Evolutionary conservation across 2,888 invertebrate genomes (phyloP).

Genomic region (Oscheius sp.): DNA sequence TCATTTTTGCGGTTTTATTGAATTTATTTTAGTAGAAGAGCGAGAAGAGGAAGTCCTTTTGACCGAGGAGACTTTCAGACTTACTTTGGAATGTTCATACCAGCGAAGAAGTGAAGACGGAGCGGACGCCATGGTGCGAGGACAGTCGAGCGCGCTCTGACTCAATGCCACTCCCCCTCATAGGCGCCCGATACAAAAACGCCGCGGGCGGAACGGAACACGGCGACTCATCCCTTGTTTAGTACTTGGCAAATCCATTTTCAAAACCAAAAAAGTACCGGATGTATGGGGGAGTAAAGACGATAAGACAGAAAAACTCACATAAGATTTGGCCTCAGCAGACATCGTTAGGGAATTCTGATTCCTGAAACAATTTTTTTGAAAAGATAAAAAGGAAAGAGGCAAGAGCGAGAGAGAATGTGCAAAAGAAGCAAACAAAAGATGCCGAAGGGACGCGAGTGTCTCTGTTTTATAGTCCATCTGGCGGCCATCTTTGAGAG

Average conservation of each 20-base stretch:
- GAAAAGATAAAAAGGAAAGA: not conserved
- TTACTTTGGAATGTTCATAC: slow-evolving; percentile 46
- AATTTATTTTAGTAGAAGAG: slow-evolving; percentile 1
- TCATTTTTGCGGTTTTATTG: not conserved
- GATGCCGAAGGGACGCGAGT: no score
- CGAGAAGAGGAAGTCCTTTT: no score
- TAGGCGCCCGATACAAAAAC: slow-evolving; percentile 28
- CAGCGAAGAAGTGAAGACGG: slow-evolving; percentile 33
- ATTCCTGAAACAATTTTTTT: not conserved
- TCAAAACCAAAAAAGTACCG: not conserved
- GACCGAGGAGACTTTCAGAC: not conserved
- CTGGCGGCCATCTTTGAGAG: not conserved
- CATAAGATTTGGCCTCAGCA: slow-evolving; percentile 56
- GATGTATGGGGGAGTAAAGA: no score
- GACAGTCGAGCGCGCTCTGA: slow-evolving; percentile 16
- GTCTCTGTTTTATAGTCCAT: not conserved
- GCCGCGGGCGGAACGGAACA: slow-evolving; percentile 17
- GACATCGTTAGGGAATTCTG: slow-evolving; percentile 33
- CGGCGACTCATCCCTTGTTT: slow-evolving; percentile 8
- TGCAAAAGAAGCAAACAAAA: not conserved
- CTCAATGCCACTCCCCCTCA: slow-evolving; percentile 22
- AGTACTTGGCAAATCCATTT: not conserved
- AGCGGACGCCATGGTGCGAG: slow-evolving; percentile 20
- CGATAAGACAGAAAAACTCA: slow-evolving; percentile 34
- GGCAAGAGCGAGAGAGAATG: not conserved